Evolutionary conservation across 2,888 invertebrate genomes (phyloP).

Genomic region (Muscina levida): DNA sequence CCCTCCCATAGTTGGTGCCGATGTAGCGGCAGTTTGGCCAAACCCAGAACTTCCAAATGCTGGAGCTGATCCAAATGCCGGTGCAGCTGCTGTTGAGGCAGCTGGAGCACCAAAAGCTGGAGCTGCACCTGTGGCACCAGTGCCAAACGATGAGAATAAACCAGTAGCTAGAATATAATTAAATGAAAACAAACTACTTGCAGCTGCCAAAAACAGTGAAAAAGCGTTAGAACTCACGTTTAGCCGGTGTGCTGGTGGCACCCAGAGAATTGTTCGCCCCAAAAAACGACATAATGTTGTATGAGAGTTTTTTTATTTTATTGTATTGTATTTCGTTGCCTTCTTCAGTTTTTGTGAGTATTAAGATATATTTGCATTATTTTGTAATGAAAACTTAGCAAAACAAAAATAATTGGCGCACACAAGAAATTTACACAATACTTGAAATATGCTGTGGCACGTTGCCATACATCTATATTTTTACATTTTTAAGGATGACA

Average conservation of each 20-base stretch:
- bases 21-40: constrained; percentile 69
- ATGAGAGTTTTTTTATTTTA: not conserved
- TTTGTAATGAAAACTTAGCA: not conserved
- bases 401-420: constrained; percentile 29
- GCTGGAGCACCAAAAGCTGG: constrained; percentile 67
- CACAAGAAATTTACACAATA: constrained; percentile 34
- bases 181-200: constrained; percentile 44
- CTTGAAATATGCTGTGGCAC: no score
- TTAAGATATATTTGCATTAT: constrained; percentile 5
- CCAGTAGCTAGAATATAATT: constrained; percentile 71
- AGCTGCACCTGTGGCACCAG: constrained; percentile 63
- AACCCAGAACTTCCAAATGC: constrained; percentile 72
- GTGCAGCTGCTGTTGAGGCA: constrained; percentile 44
- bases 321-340: not conserved
- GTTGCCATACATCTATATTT: no score
- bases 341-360: not conserved
- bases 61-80: constrained; percentile 62
- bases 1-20: constrained; percentile 73
- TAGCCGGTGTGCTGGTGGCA: constrained; percentile 81
- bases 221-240: constrained; percentile 80
- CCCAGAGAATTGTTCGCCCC: constrained; percentile 80
- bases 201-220: constrained; percentile 40
- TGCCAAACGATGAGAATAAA: constrained; percentile 72
- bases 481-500: no score
- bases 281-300: constrained; percentile 79